Conservation (phyloP, 2,888 invertebrate species). For the Pristionchus fissidentatus region DNA sequence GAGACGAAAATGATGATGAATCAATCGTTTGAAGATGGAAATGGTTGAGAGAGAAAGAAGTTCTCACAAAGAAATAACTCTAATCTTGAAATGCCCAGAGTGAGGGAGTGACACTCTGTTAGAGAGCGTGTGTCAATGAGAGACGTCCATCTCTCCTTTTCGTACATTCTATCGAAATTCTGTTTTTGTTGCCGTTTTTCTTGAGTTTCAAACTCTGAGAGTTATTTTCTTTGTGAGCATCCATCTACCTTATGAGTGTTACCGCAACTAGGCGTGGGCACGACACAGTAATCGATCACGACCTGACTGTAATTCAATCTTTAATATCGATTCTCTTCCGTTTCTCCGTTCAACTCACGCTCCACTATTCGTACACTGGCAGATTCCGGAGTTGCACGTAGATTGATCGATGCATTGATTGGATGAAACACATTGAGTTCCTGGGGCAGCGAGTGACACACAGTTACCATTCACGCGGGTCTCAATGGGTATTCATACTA, state of each 20-base stretch:
- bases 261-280: background rate
- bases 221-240: background rate
- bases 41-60: no score
- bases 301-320: constrained; percentile 11
- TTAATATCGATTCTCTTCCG: no score
- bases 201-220: no score
- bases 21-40: no score
- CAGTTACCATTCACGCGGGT: constrained; percentile 13
- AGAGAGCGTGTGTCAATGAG: no score
- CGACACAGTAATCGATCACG: constrained; percentile 10
- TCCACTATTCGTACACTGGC: background rate
- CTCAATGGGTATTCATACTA: background rate
- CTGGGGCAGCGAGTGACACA: background rate
- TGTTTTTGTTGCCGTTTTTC: no score
- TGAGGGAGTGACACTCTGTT: no score
- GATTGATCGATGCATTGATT: constrained; percentile 17
- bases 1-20: background rate
- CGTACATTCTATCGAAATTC: no score
- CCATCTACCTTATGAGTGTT: background rate
- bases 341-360: no score
- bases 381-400: background rate
- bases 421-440: constrained; percentile 4
- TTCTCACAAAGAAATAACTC: no score
- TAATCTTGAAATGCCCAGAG: no score
- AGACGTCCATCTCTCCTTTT: no score